Conservation (phyloP, 2,888 invertebrate genomes). For the Cacoxenus indagator region DNA sequence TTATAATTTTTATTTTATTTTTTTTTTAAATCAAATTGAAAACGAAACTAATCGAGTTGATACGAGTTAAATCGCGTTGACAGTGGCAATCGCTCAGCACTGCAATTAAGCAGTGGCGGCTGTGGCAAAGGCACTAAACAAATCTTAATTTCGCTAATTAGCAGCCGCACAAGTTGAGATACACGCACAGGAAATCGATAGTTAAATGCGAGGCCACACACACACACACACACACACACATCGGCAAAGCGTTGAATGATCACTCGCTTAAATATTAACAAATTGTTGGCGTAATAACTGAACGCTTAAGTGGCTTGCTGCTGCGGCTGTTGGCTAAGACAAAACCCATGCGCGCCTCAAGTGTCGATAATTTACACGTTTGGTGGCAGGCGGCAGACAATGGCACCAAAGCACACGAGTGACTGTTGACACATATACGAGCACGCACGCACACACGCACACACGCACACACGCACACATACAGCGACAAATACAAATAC, state of each 20-base stretch:
- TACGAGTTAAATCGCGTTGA: not conserved
- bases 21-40: not conserved
- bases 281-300: constrained; percentile 38
- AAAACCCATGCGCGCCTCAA: constrained; percentile 4
- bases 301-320: constrained; percentile 47
- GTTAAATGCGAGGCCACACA: not conserved
- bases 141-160: constrained; percentile 22
- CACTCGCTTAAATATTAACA: constrained; percentile 21
- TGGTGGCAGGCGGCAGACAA: not conserved
- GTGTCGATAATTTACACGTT: not conserved
- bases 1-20: not conserved
- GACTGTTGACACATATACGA: constrained; percentile 52
- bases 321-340: not conserved
- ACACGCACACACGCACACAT: too few relatives aligned
- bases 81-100: not conserved
- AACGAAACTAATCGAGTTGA: not conserved
- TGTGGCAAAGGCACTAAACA: constrained; percentile 11
- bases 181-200: not conserved
- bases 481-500: too few relatives aligned
- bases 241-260: constrained; percentile 20
- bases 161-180: not conserved
- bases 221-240: not conserved
- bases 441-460: not conserved
- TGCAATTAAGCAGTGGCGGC: not conserved
- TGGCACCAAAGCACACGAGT: not conserved